Percentiles rank a stretch among this genome's conserved stretches.
phyloP scores from a whole-genome alignment of 2,888 invertebrate species.

The Endomychus coccineus region DNA sequence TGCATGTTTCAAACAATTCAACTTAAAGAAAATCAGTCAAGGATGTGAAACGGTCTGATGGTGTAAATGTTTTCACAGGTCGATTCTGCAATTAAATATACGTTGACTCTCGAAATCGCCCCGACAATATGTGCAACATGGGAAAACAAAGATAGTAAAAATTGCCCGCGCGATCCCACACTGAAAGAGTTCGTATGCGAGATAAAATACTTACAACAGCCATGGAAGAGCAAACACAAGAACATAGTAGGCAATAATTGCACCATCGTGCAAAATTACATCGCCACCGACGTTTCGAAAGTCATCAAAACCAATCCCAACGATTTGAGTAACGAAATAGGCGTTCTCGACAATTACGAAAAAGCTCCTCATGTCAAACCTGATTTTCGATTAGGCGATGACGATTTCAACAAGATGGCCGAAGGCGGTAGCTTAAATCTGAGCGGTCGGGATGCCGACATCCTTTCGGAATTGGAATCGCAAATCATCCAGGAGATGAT shows the following conservation, averaged over 20 bases:
- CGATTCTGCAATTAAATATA: slow-evolving; percentile 54
- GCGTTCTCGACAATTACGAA: too few species aligned
- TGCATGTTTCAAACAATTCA: too few species aligned
- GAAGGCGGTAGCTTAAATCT: too few species aligned
- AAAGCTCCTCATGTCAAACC: slow-evolving; percentile 34
- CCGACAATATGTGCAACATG: slow-evolving; percentile 36
- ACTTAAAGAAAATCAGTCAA: too few species aligned
- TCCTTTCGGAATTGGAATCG: slow-evolving; percentile 35
- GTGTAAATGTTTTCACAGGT: slow-evolving; percentile 49
- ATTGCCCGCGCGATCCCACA: slow-evolving; percentile 30
- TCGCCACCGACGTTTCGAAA: slow-evolving; percentile 1
- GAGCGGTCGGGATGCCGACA: slow-evolving; percentile 19
- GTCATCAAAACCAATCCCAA: neutral
- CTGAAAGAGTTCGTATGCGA: slow-evolving; percentile 46
- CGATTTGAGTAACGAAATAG: neutral
- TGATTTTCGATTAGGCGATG: slow-evolving; percentile 35
- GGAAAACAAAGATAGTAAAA: slow-evolving; percentile 15
- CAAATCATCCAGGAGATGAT: slow-evolving; percentile 31
- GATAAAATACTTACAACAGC: slow-evolving; percentile 56
- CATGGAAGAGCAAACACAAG: slow-evolving; percentile 57
- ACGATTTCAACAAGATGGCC: neutral
- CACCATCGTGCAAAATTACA: slow-evolving; percentile 46
- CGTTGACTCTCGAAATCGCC: slow-evolving; percentile 48
- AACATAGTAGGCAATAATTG: slow-evolving; percentile 60
- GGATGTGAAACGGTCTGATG: too few species aligned